Base-by-base conservation (phyloP, 2,888 invertebrate species). In the Chesias legatella region DNA sequence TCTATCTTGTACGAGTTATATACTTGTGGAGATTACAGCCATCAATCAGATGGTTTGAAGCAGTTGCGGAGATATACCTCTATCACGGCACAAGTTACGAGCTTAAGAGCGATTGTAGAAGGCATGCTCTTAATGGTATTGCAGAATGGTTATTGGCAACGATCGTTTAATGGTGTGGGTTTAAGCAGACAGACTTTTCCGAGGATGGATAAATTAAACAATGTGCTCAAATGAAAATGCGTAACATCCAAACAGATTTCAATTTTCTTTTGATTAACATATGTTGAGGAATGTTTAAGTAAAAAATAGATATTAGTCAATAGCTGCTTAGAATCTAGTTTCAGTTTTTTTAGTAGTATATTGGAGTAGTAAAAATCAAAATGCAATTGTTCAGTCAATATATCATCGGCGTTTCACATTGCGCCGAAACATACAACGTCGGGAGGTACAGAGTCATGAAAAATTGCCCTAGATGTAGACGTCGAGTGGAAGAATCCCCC, bases 1-100 rank as follows among this genome's bases (percentile, higher is more conserved):
- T 78, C 62, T 68, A 61, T 78, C 71, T 77, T 69, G 56, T 63
- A 63, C 58, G 64, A 64, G 65, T 73, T 67, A 63, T 67, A 69
- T 73, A 71, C 72, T 71, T 64, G 71, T 67, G 63, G 69, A 76
- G 73, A 79, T 78, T 79, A 75, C 69, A 72, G 58, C 66, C 69
- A 80, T 80, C 79, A 78, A 81, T 82, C 80, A 80, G 74, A 58
- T 60, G 55, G 61, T 66, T 59, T 66, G 60, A 60, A 63, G 66
- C 65, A 64, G 67, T 68, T 60, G 59, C 57, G 48, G 63, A 67
- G 66, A 73, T 72, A 73, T 72, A 65, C 63, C 60, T 64, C 55
- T 55, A 67, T 64, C 56, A 48, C 42, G 61, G 54, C 51, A 41
- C 56, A 70, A 67, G 63, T 47, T 55, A 59, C 51, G 44, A 64